Evolutionary conservation across 2,797 vertebrate species (phyloP).

Genomic region (Lacerta viridis): DNA sequence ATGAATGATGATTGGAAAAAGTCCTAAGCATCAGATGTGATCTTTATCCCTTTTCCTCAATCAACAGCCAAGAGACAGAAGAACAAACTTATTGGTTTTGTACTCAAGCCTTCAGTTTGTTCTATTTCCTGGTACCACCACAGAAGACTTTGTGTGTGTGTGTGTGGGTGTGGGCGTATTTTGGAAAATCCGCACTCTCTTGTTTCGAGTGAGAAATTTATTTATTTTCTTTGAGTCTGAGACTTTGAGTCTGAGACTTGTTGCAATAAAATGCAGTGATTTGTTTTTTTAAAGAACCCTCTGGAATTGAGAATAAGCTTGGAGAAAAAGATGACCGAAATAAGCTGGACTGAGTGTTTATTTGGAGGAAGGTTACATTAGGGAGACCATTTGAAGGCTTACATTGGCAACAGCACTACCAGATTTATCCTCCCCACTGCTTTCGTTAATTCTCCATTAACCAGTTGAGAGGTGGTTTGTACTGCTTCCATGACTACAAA

Average conservation of each 20-base stretch:
- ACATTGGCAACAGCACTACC: background rate
- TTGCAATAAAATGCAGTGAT: background rate
- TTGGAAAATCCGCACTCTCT: background rate
- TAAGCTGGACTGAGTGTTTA: background rate
- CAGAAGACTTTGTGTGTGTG: background rate
- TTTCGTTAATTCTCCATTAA: too few species aligned
- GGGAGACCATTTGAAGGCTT: background rate
- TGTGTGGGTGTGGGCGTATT: too few species aligned
- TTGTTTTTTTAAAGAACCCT: background rate
- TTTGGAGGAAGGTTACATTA: background rate
- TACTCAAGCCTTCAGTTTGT: background rate
- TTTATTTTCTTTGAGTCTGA: background rate
- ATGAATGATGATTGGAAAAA: slow-evolving; percentile 7
- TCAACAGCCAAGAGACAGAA: background rate
- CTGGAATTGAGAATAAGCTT: background rate
- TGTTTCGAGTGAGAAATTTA: background rate
- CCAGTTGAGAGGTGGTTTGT: too few species aligned
- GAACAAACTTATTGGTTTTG: background rate
- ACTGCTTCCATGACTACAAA: background rate
- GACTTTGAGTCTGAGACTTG: background rate
- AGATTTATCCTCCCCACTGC: background rate
- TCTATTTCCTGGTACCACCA: background rate
- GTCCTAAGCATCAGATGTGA: background rate
- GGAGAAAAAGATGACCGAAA: background rate
- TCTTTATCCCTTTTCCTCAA: background rate